A percentile compares a stretch with the other conserved stretches of the same genome.
phyloP scores from a whole-genome alignment of 2,888 invertebrate species.

The Drosophila robusta region DNA sequence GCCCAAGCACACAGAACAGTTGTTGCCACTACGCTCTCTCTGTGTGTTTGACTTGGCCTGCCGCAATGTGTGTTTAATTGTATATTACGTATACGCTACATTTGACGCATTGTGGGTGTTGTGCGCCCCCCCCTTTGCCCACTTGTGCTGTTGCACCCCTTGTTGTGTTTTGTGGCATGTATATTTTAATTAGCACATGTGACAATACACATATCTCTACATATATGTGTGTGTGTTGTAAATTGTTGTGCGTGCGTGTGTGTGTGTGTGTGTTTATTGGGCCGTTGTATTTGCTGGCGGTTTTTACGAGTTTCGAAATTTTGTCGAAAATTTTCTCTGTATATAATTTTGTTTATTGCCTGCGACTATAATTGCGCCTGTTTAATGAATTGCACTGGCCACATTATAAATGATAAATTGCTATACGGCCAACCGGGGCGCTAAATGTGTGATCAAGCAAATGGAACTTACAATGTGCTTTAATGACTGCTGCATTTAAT shows the following conservation, averaged over 20 bases:
- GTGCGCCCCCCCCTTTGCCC: background rate
- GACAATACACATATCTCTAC: conserved; percentile 36
- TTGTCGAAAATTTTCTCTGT: conserved; percentile 45
- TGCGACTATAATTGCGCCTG: conserved; percentile 27
- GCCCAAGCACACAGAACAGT: conserved; percentile 6
- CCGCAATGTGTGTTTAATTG: conserved; percentile 62
- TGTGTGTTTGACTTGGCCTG: conserved; percentile 10
- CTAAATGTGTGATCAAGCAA: conserved; percentile 33
- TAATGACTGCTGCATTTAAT: conserved; percentile 37
- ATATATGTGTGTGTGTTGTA: conserved; percentile 24
- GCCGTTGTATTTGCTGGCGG: conserved; percentile 9
- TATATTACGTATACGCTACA: conserved; percentile 72
- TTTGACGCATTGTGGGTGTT: conserved; percentile 66
- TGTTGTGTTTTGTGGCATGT: conserved; percentile 43
- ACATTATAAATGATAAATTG: conserved; percentile 54
- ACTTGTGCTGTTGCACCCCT: conserved; percentile 12
- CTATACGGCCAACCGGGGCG: conserved; percentile 22
- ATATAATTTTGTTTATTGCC: conserved; percentile 15
- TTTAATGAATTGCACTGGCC: conserved; percentile 51
- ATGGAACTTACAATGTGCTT: conserved; percentile 37
- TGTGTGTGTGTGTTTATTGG: conserved; percentile 21
- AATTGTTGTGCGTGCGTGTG: conserved; percentile 18
- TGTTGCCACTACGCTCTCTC: background rate
- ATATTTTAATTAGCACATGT: conserved; percentile 66
- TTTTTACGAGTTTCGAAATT: conserved; percentile 39